These are phyloP conservation scores for Zaprionus ornatus DNA, from an alignment of 1,140 invertebrate species.

Conservation along the genomic window DNA sequence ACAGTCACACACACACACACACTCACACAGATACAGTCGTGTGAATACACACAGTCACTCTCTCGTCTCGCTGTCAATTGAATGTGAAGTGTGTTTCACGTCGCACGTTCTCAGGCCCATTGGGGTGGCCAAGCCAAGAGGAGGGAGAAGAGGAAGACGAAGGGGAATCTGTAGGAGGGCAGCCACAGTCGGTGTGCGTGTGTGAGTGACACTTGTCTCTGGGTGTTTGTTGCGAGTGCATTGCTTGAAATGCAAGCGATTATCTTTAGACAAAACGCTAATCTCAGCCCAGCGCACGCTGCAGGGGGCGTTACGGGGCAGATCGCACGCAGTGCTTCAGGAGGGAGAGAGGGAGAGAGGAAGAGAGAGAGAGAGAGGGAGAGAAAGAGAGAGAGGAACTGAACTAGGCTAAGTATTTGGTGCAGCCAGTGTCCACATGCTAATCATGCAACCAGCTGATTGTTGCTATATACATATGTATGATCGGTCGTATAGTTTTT, in stretches of 20 bases:
- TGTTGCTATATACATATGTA: neutral
- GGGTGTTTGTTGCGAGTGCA: conserved; percentile 30
- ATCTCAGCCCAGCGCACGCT: conserved; percentile 20
- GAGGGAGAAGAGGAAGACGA: neutral
- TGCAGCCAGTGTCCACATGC: conserved; percentile 3
- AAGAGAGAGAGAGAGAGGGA: neutral
- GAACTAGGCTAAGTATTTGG: neutral
- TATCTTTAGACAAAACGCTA: conserved; percentile 38
- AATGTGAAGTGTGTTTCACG: conserved; percentile 48
- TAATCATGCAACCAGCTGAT: conserved; percentile 9
- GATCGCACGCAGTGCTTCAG: neutral
- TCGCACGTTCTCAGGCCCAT: conserved; percentile 15
- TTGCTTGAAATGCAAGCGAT: conserved; percentile 38
- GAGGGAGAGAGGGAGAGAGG: too few relatives aligned
- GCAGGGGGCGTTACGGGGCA: conserved; percentile 3
- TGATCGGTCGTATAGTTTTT: conserved; percentile 10
- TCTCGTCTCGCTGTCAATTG: conserved; percentile 42
- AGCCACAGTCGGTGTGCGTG: conserved; percentile 8
- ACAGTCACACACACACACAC: neutral
- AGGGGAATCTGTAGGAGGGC: conserved; percentile 10
- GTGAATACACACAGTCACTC: conserved; percentile 5
- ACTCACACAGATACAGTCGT: neutral
- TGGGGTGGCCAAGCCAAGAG: neutral
- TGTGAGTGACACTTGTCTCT: conserved; percentile 29
- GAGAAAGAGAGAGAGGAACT: neutral